These are phyloP conservation scores for Sorex maritimensis DNA, from an alignment of 2,797 vertebrate genomes.

Conservation along the genomic window DNA sequence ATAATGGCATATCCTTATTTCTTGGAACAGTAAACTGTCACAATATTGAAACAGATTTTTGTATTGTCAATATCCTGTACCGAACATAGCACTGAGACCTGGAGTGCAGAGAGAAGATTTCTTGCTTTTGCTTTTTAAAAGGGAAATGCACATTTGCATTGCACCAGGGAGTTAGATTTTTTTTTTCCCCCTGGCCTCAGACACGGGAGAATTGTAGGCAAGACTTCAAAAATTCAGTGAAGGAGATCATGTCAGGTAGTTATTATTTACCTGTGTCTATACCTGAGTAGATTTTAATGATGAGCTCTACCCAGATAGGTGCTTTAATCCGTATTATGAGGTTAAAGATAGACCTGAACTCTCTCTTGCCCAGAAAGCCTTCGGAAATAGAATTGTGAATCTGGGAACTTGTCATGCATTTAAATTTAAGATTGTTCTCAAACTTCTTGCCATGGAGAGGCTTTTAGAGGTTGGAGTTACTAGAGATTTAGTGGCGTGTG, in stretches of 20 bases:
- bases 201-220: background rate
- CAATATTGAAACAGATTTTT: conserved; percentile 53
- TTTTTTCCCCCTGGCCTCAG: background rate
- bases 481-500: background rate
- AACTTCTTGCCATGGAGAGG: background rate
- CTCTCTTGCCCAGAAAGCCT: conserved; percentile 11
- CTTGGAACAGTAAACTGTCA: background rate
- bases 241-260: background rate
- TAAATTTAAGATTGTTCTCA: background rate
- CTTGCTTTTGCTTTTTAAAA: conserved; percentile 47
- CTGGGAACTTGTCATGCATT: background rate
- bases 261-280: conserved; percentile 39
- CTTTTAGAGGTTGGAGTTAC: background rate
- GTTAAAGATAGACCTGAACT: conserved; percentile 21
- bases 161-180: background rate
- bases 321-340: conserved; percentile 50
- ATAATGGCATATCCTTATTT: background rate
- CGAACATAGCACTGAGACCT: background rate
- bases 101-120: background rate
- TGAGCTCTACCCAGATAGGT: conserved; percentile 6
- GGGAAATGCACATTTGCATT: conserved; percentile 31
- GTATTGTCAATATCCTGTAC: background rate
- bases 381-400: background rate
- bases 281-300: conserved; percentile 46
- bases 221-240: background rate